Conservation (phyloP, 2,113 vertebrate genomes). For the Caracal caracal region DNA sequence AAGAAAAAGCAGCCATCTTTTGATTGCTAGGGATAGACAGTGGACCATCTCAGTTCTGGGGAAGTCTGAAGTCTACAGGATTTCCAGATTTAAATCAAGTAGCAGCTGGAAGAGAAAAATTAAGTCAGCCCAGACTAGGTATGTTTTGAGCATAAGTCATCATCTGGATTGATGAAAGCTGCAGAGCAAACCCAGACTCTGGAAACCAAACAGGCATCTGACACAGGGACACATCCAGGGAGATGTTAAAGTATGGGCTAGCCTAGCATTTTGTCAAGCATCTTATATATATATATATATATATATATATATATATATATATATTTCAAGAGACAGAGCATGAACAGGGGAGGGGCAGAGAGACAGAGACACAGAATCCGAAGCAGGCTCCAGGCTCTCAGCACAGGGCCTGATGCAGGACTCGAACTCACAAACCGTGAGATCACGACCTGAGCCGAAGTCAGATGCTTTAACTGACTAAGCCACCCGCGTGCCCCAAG, state of each 20-base stretch:
- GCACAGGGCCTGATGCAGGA: no score
- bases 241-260: neutral
- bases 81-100: constrained; percentile 4
- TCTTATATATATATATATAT: no score
- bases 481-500: neutral
- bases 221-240: neutral
- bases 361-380: no score
- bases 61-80: neutral
- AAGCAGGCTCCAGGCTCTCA: no score
- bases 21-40: neutral
- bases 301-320: no score
- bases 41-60: neutral
- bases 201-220: neutral
- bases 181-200: neutral
- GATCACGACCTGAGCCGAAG: no score
- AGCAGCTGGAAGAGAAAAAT: neutral
- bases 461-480: no score
- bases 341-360: no score
- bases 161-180: neutral
- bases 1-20: constrained; percentile 2
- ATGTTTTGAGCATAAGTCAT: neutral
- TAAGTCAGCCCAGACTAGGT: neutral
- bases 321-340: no score
- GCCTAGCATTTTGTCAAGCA: neutral
- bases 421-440: no score